Evolutionary conservation across 2,797 vertebrate species (phyloP).

Genomic region (Danio albolineatus): DNA sequence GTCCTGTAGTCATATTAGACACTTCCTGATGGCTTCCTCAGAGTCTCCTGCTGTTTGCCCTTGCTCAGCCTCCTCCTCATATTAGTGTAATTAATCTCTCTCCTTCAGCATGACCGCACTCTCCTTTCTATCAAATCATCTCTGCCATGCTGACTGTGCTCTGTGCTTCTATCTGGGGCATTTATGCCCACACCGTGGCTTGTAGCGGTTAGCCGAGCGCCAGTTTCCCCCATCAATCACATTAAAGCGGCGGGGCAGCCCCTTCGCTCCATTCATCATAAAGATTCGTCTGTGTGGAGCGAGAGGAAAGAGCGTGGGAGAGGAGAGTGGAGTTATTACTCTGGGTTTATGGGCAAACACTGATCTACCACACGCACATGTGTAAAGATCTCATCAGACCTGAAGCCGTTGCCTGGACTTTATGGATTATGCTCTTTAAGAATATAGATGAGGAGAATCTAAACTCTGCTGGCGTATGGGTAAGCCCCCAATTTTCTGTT

Average conservation of each 20-base stretch:
- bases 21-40: conserved; percentile 7
- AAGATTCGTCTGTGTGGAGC: conserved; percentile 15
- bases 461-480: too few relatives aligned
- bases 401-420: background rate
- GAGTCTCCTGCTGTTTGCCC: conserved; percentile 29
- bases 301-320: background rate
- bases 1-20: conserved; percentile 1
- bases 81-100: conserved; percentile 55
- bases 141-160: conserved; percentile 28
- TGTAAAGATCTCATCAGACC: background rate
- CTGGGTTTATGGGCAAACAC: conserved; percentile 21
- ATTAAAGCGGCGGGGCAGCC: conserved; percentile 33
- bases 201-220: conserved; percentile 35
- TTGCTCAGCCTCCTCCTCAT: conserved; percentile 43
- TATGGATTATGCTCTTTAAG: background rate
- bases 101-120: conserved; percentile 29
- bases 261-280: conserved; percentile 9
- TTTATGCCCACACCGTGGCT: conserved; percentile 42
- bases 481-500: too few relatives aligned
- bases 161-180: conserved; percentile 36
- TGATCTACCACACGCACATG: background rate
- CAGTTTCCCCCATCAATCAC: conserved; percentile 45
- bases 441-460: background rate
- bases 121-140: conserved; percentile 43
- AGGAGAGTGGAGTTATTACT: conserved; percentile 11